phyloP scores from a whole-genome alignment of 2,113 vertebrate genomes.

The Callipepla squamata region DNA sequence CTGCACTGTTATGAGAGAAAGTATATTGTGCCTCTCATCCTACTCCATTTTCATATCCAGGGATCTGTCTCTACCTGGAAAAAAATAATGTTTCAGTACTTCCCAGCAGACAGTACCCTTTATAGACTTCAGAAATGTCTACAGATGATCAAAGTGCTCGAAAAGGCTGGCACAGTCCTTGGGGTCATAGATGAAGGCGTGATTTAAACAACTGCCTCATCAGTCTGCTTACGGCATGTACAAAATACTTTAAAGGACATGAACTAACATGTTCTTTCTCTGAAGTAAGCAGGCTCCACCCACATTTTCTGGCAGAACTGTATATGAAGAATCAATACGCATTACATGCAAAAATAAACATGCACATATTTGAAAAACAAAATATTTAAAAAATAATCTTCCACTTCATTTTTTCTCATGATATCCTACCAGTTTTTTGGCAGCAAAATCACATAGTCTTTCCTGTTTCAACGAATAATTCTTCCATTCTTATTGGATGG shows the following conservation, averaged over 20 bases:
- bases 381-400: accelerated
- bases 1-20: background rate
- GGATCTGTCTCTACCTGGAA: background rate
- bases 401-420: background rate
- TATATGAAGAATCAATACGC: background rate
- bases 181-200: background rate
- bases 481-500: background rate
- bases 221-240: background rate
- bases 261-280: background rate
- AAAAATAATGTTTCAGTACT: background rate
- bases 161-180: background rate
- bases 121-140: background rate
- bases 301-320: background rate
- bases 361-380: background rate
- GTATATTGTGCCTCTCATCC: background rate
- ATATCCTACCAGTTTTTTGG: background rate
- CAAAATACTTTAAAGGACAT: background rate
- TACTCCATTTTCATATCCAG: background rate
- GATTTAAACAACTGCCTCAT: background rate
- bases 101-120: background rate
- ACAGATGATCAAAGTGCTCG: background rate
- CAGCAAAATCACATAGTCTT: background rate
- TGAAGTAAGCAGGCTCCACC: background rate
- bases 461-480: background rate
- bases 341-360: background rate